Base-by-base conservation (phyloP, 2,888 invertebrate species). In the Eustalomyia histrio region DNA sequence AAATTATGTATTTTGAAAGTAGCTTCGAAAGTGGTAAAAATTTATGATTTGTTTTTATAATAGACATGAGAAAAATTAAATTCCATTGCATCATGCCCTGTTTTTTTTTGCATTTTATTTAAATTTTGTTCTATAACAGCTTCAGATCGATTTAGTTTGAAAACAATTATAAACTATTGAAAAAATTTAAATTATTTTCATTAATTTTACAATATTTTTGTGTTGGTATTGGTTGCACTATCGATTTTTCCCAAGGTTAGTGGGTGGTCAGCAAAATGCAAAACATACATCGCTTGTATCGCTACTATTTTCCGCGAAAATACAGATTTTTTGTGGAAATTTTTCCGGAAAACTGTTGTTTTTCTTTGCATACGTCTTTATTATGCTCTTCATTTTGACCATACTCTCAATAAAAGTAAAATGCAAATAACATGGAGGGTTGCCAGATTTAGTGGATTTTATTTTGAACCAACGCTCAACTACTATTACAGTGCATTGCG, bases 211-310 rank as follows among this genome's bases (percentile, higher is more conserved):
- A 61, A 53, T 16, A 47, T 57, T 71, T 75, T 47, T 39, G 14
- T 73, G 60, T 75, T 82, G 69, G 80, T 84, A 84, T 84, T 83
- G 82, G 83, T 79, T 87, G 86, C 86, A 87, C 72, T 86, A 87
- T 87, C 84, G 87, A 86, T 87, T 87, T 87, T 86, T 86, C 87
- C 84, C 86, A 86, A 85, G 85, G 85, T 85, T 85, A 85, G 84
- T 84, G 85, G 85, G 85, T 86, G 85, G 85, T 83, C 80, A 83
- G 78, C 72, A 69, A 50, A 63, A 67, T 72, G 60, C 63, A 78
- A 60, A 67, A 21, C 24, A 21, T 47, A 68, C 58, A 73, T 63
- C 24, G 55, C 60, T 71, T 61, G 71, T 75, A 69, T 75, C 74
- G 65, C 52, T 69, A 68, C 55, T 57, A 67, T 73, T 73, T 73